Conservation (phyloP, 1,140 invertebrate species). For the Drosophila pseudoananassae region DNA sequence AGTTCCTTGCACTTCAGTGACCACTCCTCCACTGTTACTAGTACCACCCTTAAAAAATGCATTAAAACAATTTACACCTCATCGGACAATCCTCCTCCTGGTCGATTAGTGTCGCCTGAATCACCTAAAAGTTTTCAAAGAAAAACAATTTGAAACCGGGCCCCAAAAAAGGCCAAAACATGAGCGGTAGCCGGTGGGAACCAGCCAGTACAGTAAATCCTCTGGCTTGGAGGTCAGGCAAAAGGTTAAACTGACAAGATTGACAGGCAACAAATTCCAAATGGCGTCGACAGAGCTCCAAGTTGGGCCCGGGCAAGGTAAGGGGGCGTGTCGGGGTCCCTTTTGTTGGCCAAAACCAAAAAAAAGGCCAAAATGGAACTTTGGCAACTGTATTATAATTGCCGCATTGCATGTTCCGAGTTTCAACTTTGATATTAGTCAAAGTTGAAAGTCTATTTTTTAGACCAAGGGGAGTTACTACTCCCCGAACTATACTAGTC, state of each 20-base stretch:
- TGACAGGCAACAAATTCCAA: conserved; percentile 59
- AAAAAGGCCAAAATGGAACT: conserved; percentile 31
- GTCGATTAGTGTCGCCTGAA: conserved; percentile 8
- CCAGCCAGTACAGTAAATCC: conserved; percentile 30
- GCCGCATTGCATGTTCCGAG: conserved; percentile 70
- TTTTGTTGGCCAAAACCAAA: conserved; percentile 39
- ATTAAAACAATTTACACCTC: conserved; percentile 42
- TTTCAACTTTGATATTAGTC: conserved; percentile 79
- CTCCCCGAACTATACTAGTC: conserved; percentile 3
- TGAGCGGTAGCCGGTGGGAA: conserved; percentile 23
- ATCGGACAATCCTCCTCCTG: conserved; percentile 11
- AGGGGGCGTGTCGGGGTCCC: conserved; percentile 18
- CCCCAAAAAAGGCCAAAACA: conserved; percentile 4
- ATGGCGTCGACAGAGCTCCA: conserved; percentile 27
- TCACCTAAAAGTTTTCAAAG: not conserved
- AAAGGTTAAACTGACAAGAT: conserved; percentile 82
- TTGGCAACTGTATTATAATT: conserved; percentile 63
- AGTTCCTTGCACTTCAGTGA: conserved; percentile 19
- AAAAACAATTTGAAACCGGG: conserved; percentile 12
- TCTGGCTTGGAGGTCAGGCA: conserved; percentile 59
- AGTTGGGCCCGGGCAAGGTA: conserved; percentile 16
- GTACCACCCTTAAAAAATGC: conserved; percentile 11
- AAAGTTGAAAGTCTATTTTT: too few relatives aligned
- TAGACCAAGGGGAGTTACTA: conserved; percentile 5
- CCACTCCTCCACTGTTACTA: conserved; percentile 1